Evolutionary conservation across 2,888 invertebrate genomes (phyloP).

Genomic region (Suillia variegata): DNA sequence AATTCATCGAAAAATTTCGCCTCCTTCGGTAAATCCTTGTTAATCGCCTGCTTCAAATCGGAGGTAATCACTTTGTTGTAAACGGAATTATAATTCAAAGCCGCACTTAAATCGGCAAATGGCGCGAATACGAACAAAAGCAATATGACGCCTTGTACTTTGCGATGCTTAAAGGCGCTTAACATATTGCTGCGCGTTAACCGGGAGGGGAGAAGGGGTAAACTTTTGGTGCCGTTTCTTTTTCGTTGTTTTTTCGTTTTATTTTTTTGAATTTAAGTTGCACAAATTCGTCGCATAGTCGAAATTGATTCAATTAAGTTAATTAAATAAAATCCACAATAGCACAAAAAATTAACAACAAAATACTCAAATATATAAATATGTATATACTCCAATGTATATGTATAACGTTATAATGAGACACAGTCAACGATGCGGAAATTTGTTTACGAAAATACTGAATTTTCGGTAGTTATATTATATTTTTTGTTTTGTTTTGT

Average conservation of each 20-base stretch:
- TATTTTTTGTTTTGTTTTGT: too few species aligned
- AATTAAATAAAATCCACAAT: background rate
- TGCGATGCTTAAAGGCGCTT: background rate
- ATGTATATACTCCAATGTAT: too few species aligned
- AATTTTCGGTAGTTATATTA: too few species aligned
- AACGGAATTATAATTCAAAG: constrained; percentile 49
- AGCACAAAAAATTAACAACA: background rate
- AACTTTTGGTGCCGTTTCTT: background rate
- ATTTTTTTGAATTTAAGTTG: background rate
- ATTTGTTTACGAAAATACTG: background rate
- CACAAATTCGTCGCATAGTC: background rate
- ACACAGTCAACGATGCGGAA: background rate
- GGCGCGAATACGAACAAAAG: background rate
- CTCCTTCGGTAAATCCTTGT: constrained; percentile 58
- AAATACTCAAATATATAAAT: too few species aligned
- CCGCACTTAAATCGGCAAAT: constrained; percentile 5
- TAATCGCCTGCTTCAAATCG: constrained; percentile 52
- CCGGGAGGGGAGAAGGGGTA: too few species aligned
- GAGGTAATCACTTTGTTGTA: constrained; percentile 54
- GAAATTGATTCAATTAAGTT: too few species aligned
- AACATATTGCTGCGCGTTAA: constrained; percentile 20
- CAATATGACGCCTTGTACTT: background rate
- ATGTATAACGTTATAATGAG: background rate
- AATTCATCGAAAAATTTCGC: constrained; percentile 75
- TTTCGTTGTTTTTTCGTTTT: constrained; percentile 16